Base-by-base conservation (phyloP, 2,113 vertebrate genomes). In the Lepisosteus oculatus region DNA sequence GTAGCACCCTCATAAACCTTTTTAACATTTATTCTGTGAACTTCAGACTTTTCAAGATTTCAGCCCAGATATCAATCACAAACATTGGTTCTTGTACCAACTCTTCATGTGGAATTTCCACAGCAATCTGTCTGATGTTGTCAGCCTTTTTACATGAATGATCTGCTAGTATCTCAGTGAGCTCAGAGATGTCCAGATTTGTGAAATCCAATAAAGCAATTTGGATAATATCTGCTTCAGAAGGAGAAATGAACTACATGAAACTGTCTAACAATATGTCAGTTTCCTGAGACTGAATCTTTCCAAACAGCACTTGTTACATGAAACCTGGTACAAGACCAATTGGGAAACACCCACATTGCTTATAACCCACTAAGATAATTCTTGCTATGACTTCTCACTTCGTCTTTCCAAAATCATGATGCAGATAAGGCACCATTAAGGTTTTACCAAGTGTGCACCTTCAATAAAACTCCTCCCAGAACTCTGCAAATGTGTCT, bases 101-200 rank as follows among this genome's bases (percentile, higher is more conserved):
- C 59, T 61, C 59, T 6, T 61, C 41, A 12, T 64, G 62, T 43
- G 2, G 4, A 42, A 64, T 64, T 43, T 64, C 62, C 62, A 64
- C 8, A 6, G 3, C 42, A 42, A 64, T 64, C 62, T 3, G 62
- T 43, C 42, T 9, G 3, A 64, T 64, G 42, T 64, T 64, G 42
- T 64, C 62, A 64, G 62, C 62, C 12, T 43, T 64, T 64, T 64
- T 64, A 17, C 62, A 64, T 64, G 62, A 64, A 43, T 64, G 62
- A 42, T 3, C 62, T 17, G 12, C 13, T 7, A 62, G 61, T n/a
- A 62, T 17, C 8, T 64, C 62, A 1, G 8, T 64, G 3, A 64
- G 62, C 62, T 3, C 4, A 41, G 62, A 43, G 17, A 64, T 8
- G 5, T 64, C 62, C 4, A 64, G 4, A 6, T 64, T 4, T 8